phyloP scores from a whole-genome alignment of 1,140 invertebrate genomes.

The Carcinoscorpius rotundicauda region DNA sequence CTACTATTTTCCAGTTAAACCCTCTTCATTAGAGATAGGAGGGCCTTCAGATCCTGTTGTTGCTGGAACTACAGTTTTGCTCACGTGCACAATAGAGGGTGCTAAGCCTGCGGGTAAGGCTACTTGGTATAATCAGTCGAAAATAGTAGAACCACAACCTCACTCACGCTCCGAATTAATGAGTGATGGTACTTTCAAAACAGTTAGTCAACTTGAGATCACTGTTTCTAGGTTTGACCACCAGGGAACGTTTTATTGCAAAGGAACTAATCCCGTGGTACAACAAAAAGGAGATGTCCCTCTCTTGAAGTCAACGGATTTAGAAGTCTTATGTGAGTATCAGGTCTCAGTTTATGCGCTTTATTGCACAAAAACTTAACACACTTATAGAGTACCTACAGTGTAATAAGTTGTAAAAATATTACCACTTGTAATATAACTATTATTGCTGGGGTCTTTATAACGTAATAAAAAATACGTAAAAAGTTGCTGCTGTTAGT shows the following conservation, averaged over 20 bases:
- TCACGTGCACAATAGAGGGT: slow-evolving; percentile 59
- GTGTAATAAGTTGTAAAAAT: too few species aligned
- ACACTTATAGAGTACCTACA: too few species aligned
- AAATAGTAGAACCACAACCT: slow-evolving; percentile 25
- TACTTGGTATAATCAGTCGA: slow-evolving; percentile 67
- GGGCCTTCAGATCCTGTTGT: slow-evolving; percentile 45
- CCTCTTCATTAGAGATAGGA: slow-evolving; percentile 14
- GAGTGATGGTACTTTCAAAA: slow-evolving; percentile 18
- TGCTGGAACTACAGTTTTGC: slow-evolving; percentile 58
- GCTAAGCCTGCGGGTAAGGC: slow-evolving; percentile 66
- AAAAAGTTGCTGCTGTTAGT: too few species aligned
- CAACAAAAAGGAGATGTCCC: slow-evolving; percentile 19
- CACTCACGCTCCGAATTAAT: slow-evolving; percentile 5
- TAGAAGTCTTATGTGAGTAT: slow-evolving; percentile 22
- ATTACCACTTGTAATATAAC: too few species aligned
- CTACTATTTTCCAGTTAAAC: slow-evolving; percentile 10
- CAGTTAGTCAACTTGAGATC: slow-evolving; percentile 18
- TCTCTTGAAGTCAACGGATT: slow-evolving; percentile 17
- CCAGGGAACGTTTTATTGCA: slow-evolving; percentile 22
- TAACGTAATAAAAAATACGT: too few species aligned
- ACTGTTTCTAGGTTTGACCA: slow-evolving; percentile 23
- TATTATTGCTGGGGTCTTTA: too few species aligned
- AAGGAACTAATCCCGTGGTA: slow-evolving; percentile 23
- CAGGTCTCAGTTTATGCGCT: too few species aligned
- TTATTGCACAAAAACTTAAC: too few species aligned